Evolutionary conservation across 2,113 vertebrate species (phyloP).

Genomic region (Microcebus murinus): DNA sequence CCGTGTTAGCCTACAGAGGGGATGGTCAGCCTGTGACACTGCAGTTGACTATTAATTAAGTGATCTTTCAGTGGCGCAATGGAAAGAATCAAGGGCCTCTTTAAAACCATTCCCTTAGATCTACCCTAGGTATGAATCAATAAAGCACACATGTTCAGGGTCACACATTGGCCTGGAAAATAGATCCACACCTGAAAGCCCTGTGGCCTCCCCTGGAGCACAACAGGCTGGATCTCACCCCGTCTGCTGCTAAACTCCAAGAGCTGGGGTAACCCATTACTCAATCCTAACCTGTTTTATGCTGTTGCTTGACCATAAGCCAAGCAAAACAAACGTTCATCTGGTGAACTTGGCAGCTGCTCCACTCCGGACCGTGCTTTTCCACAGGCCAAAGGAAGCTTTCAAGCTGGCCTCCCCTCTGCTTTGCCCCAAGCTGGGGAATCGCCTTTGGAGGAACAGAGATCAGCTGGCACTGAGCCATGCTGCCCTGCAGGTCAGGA

Average conservation of each 20-base stretch:
- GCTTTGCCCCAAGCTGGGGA: neutral
- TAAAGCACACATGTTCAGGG: neutral
- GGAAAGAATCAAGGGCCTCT: neutral
- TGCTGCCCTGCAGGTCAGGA: neutral
- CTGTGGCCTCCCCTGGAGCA: neutral
- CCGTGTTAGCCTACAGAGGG: neutral
- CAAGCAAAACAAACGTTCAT: slow-evolving; percentile 49
- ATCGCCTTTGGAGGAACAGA: neutral
- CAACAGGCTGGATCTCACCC: neutral
- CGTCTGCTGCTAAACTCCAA: neutral
- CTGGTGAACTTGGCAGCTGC: slow-evolving; percentile 17
- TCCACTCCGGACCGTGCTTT: slow-evolving; percentile 21
- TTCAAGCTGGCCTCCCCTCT: neutral
- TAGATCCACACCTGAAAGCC: neutral
- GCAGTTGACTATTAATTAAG: slow-evolving; percentile 51
- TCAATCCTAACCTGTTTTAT: neutral
- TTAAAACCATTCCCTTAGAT: slow-evolving; percentile 28
- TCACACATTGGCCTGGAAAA: neutral
- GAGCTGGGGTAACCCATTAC: neutral
- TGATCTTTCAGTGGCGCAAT: neutral
- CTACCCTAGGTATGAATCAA: slow-evolving; percentile 3
- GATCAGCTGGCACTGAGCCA: slow-evolving; percentile 20
- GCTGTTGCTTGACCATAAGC: neutral
- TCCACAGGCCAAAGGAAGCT: neutral
- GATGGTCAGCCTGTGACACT: neutral